A percentile compares a stretch with the other conserved stretches of the same genome.
phyloP scores from a whole-genome alignment of 2,113 vertebrate species.

The Cyanocitta stelleri region DNA sequence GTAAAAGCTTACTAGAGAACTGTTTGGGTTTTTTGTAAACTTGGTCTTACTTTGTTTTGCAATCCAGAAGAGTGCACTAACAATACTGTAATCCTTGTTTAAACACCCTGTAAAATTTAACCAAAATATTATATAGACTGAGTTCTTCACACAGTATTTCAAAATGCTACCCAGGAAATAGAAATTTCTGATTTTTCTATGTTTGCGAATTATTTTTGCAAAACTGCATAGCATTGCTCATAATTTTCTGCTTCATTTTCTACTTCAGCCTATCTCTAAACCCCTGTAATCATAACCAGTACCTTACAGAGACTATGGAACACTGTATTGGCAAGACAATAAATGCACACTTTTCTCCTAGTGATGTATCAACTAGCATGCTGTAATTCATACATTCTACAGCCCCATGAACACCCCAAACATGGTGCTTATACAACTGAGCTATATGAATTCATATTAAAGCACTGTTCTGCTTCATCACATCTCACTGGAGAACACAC shows the following conservation, averaged over 20 bases:
- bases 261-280: background rate
- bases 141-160: background rate
- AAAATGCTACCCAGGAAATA: background rate
- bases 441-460: background rate
- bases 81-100: background rate
- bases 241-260: background rate
- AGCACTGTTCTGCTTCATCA: background rate
- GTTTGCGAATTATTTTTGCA: background rate
- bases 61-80: background rate
- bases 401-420: background rate
- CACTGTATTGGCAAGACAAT: background rate
- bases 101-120: background rate
- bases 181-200: background rate
- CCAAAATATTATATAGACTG: background rate
- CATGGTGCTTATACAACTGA: background rate
- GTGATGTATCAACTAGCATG: background rate
- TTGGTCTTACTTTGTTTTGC: background rate
- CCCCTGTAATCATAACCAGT: background rate
- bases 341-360: background rate
- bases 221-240: background rate
- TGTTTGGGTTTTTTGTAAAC: background rate
- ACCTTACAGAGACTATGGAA: background rate
- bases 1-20: background rate
- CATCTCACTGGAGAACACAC: background rate
- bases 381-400: background rate